Evolutionary conservation across 2,113 vertebrate genomes (phyloP).

Genomic region (Sylvilagus bachmani): DNA sequence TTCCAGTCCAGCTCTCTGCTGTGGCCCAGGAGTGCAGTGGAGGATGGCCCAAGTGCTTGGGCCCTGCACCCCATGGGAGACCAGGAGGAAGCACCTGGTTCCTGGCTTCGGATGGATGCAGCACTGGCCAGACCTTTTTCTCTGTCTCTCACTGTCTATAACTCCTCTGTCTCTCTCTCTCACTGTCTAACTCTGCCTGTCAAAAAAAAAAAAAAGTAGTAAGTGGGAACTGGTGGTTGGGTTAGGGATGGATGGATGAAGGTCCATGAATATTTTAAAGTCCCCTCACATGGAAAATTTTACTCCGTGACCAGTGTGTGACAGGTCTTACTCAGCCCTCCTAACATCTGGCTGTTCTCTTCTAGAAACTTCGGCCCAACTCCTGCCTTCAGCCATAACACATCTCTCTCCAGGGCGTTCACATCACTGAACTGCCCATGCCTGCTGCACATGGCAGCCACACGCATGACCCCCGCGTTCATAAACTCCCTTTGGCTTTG

Average conservation of each 20-base stretch:
- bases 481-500: not conserved
- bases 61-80: too few relatives aligned
- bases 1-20: too few relatives aligned
- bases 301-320: not conserved
- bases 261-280: not conserved
- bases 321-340: not conserved
- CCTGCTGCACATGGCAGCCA: not conserved
- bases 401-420: not conserved
- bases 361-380: not conserved
- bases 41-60: too few relatives aligned
- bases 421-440: not conserved
- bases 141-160: too few relatives aligned
- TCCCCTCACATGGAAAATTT: not conserved
- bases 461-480: not conserved
- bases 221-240: not conserved
- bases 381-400: not conserved
- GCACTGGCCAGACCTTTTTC: too few relatives aligned
- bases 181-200: too few relatives aligned
- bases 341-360: not conserved
- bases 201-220: not conserved
- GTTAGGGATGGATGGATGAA: conserved; percentile 22
- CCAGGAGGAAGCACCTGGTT: too few relatives aligned
- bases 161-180: too few relatives aligned
- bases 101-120: too few relatives aligned
- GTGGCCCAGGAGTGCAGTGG: too few relatives aligned